A percentile compares a stretch with the other conserved stretches of the same genome.
phyloP scores from a whole-genome alignment of 2,113 vertebrate species.

The Halichoerus grypus region DNA sequence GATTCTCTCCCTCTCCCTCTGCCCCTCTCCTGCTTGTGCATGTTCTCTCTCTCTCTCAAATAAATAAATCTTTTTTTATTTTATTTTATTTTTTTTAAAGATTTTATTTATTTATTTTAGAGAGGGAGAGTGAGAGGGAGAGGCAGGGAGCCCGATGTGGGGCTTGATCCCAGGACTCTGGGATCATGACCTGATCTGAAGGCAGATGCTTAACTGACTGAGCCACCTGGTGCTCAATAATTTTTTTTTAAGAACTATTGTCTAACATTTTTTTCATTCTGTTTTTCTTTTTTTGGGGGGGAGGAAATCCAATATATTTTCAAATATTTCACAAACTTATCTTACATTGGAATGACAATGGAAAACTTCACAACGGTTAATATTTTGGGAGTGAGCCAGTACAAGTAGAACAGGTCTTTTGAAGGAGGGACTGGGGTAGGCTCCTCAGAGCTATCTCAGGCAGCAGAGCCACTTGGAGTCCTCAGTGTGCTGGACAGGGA shows the following conservation, averaged over 20 bases:
- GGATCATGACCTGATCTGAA: neutral
- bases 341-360: neutral
- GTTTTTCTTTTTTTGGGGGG: neutral
- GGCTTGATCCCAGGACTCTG: neutral
- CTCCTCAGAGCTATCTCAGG: neutral
- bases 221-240: neutral
- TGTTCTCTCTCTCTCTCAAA: neutral
- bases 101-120: neutral
- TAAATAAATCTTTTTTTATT: neutral
- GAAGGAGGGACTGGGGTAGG: neutral
- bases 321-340: constrained; percentile 1
- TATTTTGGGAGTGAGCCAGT: neutral
- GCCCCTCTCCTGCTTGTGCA: neutral
- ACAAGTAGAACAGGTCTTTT: neutral
- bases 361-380: neutral
- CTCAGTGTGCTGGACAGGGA: rapidly evolving
- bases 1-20: neutral
- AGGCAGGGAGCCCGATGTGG: neutral
- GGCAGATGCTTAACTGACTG: neutral
- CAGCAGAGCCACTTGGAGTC: neutral
- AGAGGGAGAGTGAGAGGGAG: neutral
- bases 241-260: neutral
- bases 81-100: neutral
- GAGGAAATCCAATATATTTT: neutral
- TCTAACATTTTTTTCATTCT: neutral